Conservation (phyloP, 2,113 vertebrate species). For the Peromyscus leucopus region DNA sequence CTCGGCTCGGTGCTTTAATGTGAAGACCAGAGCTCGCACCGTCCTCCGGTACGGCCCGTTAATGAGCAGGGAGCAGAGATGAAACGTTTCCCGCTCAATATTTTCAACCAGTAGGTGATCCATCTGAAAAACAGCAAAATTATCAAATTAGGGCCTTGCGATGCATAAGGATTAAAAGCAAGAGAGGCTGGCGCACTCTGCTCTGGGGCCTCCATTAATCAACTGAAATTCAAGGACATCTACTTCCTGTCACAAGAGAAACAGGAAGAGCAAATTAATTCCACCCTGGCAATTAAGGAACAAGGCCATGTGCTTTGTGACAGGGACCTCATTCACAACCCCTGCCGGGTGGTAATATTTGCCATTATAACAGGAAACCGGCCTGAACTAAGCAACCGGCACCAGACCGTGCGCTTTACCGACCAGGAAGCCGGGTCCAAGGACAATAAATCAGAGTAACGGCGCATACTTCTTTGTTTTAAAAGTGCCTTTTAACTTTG, state of each 20-base stretch:
- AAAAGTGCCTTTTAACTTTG: constrained; percentile 69
- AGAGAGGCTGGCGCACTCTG: constrained; percentile 83
- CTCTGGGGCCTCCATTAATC: constrained; percentile 88
- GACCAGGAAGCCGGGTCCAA: constrained; percentile 78
- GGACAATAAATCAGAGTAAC: constrained; percentile 79
- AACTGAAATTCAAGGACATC: constrained; percentile 87
- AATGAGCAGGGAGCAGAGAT: constrained; percentile 93
- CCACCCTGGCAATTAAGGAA: constrained; percentile 89
- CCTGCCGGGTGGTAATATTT: constrained; percentile 88
- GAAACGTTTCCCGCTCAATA: constrained; percentile 96
- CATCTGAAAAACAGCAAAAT: constrained; percentile 91
- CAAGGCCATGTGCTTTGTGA: constrained; percentile 86
- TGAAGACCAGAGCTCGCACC: constrained; percentile 94
- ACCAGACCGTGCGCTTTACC: constrained; percentile 70
- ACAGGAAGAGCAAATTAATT: constrained; percentile 91
- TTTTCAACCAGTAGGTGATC: constrained; percentile 95
- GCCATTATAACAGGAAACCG: constrained; percentile 88
- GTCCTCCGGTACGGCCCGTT: constrained; percentile 93
- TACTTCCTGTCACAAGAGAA: constrained; percentile 87
- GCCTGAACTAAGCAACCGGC: constrained; percentile 80
- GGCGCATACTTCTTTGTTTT: constrained; percentile 60
- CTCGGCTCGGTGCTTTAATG: constrained; percentile 94
- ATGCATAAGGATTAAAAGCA: constrained; percentile 86
- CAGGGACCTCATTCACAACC: constrained; percentile 86
- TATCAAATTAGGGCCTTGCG: constrained; percentile 87